Percentiles rank a stretch among this genome's conserved stretches.
Conservation (phyloP, 1,140 invertebrate species). For the Caerostris extrusa region DNA sequence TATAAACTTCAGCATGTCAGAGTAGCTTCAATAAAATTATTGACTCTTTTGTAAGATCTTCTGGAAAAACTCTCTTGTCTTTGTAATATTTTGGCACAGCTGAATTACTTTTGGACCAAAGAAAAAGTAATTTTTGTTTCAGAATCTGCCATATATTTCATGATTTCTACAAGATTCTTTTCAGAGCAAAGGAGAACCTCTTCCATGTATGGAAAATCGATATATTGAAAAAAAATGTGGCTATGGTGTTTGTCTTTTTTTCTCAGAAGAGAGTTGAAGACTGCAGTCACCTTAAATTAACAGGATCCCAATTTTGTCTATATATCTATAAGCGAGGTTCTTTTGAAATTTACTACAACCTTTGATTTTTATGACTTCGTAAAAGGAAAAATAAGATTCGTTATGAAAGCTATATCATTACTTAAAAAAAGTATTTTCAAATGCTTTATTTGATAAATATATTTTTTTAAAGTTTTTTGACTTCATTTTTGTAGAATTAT, state of each 20-base stretch:
- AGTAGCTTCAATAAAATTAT: background rate
- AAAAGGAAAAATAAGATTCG: background rate
- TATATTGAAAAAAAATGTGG: slow-evolving; percentile 49
- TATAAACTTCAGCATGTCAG: background rate
- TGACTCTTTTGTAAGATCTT: background rate
- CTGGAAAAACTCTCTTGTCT: background rate
- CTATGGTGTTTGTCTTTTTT: slow-evolving; percentile 3
- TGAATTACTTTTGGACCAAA: background rate
- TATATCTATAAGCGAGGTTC: slow-evolving; percentile 5
- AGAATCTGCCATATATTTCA: slow-evolving; percentile 9
- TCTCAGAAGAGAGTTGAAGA: background rate
- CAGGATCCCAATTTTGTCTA: slow-evolving; percentile 1
- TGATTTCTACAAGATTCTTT: slow-evolving; percentile 27
- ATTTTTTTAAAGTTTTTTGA: too few species aligned
- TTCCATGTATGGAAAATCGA: slow-evolving; percentile 24
- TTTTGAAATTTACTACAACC: slow-evolving; percentile 11
- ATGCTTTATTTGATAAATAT: slow-evolving; percentile 10
- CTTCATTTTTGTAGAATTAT: too few species aligned
- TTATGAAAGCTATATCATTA: background rate
- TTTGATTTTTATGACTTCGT: background rate
- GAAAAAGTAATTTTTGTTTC: slow-evolving; percentile 15
- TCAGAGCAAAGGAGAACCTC: background rate
- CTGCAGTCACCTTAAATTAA: slow-evolving; percentile 43
- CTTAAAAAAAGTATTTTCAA: background rate
- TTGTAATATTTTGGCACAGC: background rate